Evolutionary conservation across 2,888 invertebrate genomes (phyloP).

Genomic region (Cerceris ruficornis): DNA sequence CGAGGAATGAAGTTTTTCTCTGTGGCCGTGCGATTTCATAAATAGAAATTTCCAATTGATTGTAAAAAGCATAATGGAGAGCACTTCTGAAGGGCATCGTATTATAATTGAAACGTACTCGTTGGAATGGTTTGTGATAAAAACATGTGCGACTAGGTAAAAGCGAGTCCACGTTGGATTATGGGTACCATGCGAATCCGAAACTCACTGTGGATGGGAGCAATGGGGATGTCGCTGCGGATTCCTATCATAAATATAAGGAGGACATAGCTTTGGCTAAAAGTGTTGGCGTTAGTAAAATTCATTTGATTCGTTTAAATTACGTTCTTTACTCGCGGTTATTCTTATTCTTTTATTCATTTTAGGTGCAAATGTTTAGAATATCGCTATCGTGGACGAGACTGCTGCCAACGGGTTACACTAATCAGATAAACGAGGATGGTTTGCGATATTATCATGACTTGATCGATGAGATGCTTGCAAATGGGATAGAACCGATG

Average conservation of each 20-base stretch:
- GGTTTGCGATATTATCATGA: slow-evolving; percentile 91
- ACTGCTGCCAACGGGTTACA: slow-evolving; percentile 65
- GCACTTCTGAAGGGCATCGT: too few relatives aligned
- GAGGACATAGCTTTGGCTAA: slow-evolving; percentile 76
- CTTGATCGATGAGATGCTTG: slow-evolving; percentile 87
- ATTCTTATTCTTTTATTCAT: not conserved
- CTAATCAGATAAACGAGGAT: slow-evolving; percentile 85
- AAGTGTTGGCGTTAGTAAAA: slow-evolving; percentile 51
- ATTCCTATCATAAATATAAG: slow-evolving; percentile 87
- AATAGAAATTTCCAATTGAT: not conserved
- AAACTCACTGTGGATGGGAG: slow-evolving; percentile 83
- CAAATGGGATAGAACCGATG: slow-evolving; percentile 84
- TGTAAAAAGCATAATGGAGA: not conserved
- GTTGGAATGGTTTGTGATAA: too few relatives aligned
- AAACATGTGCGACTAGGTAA: slow-evolving; percentile 40
- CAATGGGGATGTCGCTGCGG: slow-evolving; percentile 87
- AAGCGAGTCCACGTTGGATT: slow-evolving; percentile 84
- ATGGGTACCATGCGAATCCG: slow-evolving; percentile 82
- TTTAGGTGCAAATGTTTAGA: slow-evolving; percentile 57
- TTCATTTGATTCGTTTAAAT: not conserved
- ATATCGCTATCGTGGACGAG: slow-evolving; percentile 69
- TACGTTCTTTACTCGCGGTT: not conserved
- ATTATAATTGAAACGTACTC: too few relatives aligned
- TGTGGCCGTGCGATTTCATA: slow-evolving; percentile 8
- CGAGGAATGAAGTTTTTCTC: slow-evolving; percentile 24